A percentile compares a stretch with the other conserved stretches of the same genome.
Conservation (phyloP, 2,888 invertebrate genomes). For the Sarcophaga carnaria region DNA sequence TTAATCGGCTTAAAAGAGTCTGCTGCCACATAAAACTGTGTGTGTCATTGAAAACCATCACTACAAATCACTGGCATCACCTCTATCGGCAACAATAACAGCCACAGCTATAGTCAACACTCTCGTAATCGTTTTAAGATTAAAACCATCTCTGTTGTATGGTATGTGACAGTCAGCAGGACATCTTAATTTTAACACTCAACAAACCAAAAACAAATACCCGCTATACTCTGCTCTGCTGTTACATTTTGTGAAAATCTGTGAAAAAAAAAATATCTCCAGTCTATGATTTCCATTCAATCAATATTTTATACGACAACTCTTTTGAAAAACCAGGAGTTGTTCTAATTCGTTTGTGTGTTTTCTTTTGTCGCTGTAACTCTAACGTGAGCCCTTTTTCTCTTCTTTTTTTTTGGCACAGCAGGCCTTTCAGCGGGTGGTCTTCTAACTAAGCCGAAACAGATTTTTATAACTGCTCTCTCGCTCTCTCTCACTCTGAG, state of each 20-base stretch:
- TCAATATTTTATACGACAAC: conserved; percentile 31
- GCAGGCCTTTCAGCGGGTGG: conserved; percentile 67
- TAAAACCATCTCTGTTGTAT: conserved; percentile 14
- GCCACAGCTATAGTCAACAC: not conserved
- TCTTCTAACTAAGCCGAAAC: conserved; percentile 26
- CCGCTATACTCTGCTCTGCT: not conserved
- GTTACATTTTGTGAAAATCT: not conserved
- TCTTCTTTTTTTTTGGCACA: conserved; percentile 33
- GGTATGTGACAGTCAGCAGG: conserved; percentile 60
- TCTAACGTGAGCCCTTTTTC: conserved; percentile 63
- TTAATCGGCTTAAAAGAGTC: conserved; percentile 63
- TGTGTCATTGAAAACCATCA: conserved; percentile 27
- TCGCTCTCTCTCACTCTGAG: not conserved
- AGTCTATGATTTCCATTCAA: conserved; percentile 20
- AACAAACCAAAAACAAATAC: conserved; percentile 51
- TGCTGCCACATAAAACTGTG: no score
- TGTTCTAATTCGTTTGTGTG: conserved; percentile 1
- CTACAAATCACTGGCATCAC: conserved; percentile 8
- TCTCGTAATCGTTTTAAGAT: conserved; percentile 46
- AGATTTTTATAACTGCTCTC: conserved; percentile 32
- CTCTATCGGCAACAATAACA: not conserved
- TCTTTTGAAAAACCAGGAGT: conserved; percentile 4
- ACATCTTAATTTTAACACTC: conserved; percentile 69
- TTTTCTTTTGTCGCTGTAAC: conserved; percentile 31
- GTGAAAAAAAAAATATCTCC: not conserved